These are phyloP conservation scores for Polia nebulosa DNA, from an alignment of 2,888 invertebrate species.

Conservation along the genomic window DNA sequence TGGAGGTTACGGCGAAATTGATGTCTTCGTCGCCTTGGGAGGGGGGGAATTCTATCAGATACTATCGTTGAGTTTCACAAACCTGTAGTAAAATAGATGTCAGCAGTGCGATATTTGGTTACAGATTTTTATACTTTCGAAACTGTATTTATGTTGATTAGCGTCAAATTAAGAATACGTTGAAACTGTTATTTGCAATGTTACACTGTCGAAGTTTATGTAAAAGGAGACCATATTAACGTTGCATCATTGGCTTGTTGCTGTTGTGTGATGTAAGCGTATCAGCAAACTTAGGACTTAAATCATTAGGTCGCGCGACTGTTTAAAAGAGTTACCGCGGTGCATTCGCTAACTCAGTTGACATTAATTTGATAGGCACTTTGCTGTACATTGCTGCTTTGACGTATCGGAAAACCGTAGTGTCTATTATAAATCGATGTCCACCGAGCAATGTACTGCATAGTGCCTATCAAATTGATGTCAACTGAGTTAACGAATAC, in stretches of 20 bases:
- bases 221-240: not conserved
- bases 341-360: no score
- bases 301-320: no score
- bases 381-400: no score
- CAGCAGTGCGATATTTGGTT: not conserved
- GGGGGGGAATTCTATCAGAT: slow-evolving; percentile 1
- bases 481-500: no score
- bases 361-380: no score
- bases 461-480: no score
- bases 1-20: slow-evolving; percentile 15
- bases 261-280: not conserved
- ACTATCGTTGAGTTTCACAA: not conserved
- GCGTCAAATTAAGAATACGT: slow-evolving; percentile 10
- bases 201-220: not conserved
- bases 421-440: no score
- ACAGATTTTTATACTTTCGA: not conserved
- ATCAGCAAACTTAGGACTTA: no score
- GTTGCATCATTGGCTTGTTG: slow-evolving; percentile 12
- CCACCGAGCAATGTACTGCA: no score
- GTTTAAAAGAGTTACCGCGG: no score
- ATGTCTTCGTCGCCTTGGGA: slow-evolving; percentile 2
- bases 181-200: slow-evolving; percentile 19
- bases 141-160: slow-evolving; percentile 21
- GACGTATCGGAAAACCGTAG: no score
- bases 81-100: not conserved